Evolutionary conservation across 2,797 vertebrate species (phyloP).

Genomic region (Gobio occitaniae): DNA sequence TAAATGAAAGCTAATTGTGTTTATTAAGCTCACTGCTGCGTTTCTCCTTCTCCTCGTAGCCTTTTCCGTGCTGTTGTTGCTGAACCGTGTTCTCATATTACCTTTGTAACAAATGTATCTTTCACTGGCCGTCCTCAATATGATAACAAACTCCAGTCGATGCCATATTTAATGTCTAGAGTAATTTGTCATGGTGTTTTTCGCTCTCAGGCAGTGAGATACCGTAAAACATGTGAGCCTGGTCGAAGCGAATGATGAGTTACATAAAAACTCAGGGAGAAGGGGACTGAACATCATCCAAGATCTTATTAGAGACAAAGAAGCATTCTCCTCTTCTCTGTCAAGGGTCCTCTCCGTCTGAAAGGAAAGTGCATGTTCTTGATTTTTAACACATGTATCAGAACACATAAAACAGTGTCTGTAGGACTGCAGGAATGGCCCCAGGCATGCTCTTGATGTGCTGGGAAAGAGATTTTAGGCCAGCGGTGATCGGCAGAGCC

Average conservation of each 20-base stretch:
- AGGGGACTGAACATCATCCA: slow-evolving; percentile 65
- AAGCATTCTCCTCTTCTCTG: slow-evolving; percentile 65
- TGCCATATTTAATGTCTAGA: slow-evolving; percentile 45
- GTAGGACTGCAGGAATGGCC: slow-evolving; percentile 45
- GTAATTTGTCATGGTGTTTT: slow-evolving; percentile 45
- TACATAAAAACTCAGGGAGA: slow-evolving; percentile 47
- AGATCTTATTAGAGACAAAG: slow-evolving; percentile 68
- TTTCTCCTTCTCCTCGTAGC: background rate
- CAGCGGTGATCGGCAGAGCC: slow-evolving; percentile 38
- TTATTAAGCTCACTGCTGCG: slow-evolving; percentile 46
- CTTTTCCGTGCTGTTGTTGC: background rate
- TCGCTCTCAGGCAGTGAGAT: slow-evolving; percentile 51
- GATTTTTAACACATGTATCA: slow-evolving; percentile 70
- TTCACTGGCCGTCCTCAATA: slow-evolving; percentile 35
- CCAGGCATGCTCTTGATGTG: slow-evolving; percentile 50
- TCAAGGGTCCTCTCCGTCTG: slow-evolving; percentile 66
- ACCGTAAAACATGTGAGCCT: slow-evolving; percentile 62
- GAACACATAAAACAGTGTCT: slow-evolving; percentile 72
- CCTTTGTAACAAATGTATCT: slow-evolving; percentile 45
- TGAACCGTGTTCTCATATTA: background rate
- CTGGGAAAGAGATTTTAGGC: slow-evolving; percentile 45
- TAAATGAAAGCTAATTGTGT: slow-evolving; percentile 41
- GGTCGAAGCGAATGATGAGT: slow-evolving; percentile 56
- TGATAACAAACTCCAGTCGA: slow-evolving; percentile 34
- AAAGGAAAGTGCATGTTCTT: slow-evolving; percentile 64